Evolutionary conservation across 2,113 vertebrate genomes (phyloP).

Genomic region (Microcebus lehilahytsara): DNA sequence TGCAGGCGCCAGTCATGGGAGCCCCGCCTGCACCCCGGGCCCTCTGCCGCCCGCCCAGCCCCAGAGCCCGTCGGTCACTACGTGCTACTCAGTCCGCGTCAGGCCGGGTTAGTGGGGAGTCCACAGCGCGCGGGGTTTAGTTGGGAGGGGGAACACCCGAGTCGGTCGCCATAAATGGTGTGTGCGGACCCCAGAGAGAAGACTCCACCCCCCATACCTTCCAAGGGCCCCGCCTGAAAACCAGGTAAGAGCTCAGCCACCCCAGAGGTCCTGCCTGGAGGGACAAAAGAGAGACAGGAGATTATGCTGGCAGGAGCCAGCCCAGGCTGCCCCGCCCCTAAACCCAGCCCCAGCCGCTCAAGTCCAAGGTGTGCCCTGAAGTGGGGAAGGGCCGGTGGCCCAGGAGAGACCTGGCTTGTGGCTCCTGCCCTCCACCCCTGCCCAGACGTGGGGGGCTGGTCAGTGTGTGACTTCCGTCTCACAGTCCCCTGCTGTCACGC

Average conservation of each 20-base stretch:
- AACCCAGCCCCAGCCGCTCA: background rate
- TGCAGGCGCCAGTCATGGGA: constrained; percentile 67
- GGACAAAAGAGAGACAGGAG: constrained; percentile 90
- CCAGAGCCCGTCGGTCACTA: background rate
- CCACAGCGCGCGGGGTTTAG: background rate
- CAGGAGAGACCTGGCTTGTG: background rate
- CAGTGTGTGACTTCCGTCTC: background rate
- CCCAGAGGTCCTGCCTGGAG: constrained; percentile 92
- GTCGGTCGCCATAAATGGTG: background rate
- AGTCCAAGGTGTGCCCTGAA: background rate
- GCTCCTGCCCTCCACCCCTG: background rate
- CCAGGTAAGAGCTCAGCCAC: constrained; percentile 94
- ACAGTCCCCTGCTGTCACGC: background rate
- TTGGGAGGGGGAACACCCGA: background rate
- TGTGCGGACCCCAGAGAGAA: background rate
- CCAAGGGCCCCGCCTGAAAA: constrained; percentile 96
- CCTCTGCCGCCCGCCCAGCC: background rate
- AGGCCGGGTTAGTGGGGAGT: constrained; percentile 41
- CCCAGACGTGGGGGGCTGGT: background rate
- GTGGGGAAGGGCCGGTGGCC: background rate
- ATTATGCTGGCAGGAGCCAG: constrained; percentile 69
- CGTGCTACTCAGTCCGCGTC: background rate
- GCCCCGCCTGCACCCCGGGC: constrained; percentile 48
- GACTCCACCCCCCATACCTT: constrained; percentile 84
- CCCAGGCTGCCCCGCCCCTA: background rate